Base-by-base conservation (phyloP, 1,140 invertebrate genomes). In the Hyphantria cunea region DNA sequence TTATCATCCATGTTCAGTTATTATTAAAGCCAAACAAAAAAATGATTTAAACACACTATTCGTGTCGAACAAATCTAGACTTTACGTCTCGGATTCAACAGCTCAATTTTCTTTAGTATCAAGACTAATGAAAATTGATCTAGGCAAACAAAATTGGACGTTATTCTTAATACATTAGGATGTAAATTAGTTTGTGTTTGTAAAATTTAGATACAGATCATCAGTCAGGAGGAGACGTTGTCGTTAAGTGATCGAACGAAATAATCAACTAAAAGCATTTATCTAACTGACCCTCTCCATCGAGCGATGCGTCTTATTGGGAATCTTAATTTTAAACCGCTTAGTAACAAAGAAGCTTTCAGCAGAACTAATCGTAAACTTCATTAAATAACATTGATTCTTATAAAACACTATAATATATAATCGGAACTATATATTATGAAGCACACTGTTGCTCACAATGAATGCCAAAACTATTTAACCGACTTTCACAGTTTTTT, bases 201-300 rank as follows among this genome's bases (percentile, higher is more conserved):
- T 14, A 41, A 13, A 11, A 31, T 5, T n/a, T n/a, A n/a, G 49
- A 37, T 53, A 62, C 52, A 42, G 53, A 62, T 62, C 59, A 62
- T 67, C 65, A 52, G 59, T 67, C 65, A 67, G 15, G 49, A 15
- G 14, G 45, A 56, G 56, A 66, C 56, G 51, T 17, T 62, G 65
- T 67, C 65, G 48, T 56, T 58, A 50, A 12, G 65, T 67, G 65
- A 67, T 67, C 48, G 65, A 67, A 60, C 49, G 65, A 62, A 62
- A 67, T 67, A 67, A 67, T 67, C 59, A 56, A 51, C 65, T 67
- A 67, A 67, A 67, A 67, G 65, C 53, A 61, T 67, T 48, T 52
- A 66, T 66, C 56, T 49, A 15, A 64, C 42, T 64, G 62, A 58
- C 62, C 53, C 17, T 58, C 25, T 45, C 37, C 14, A 49, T 51